Conservation (phyloP, 2,888 invertebrate species). For the Megastigmus dorsalis region DNA sequence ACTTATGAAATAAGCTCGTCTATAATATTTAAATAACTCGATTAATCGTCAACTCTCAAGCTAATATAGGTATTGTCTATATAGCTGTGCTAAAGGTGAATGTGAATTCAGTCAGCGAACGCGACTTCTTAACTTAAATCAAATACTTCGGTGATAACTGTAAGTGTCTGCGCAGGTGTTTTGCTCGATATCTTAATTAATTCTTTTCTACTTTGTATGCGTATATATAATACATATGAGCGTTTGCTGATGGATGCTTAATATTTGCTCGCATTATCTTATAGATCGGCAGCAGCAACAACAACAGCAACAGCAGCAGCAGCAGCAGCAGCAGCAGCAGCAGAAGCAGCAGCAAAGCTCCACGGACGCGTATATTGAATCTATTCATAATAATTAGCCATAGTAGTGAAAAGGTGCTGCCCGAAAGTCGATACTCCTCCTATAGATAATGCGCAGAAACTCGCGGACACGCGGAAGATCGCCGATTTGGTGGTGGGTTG, state of each 20-base stretch:
- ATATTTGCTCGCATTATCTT: too few relatives aligned
- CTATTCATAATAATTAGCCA: slow-evolving; percentile 18
- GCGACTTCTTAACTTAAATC: slow-evolving; percentile 63
- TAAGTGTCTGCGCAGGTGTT: slow-evolving; percentile 14
- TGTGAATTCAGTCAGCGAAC: slow-evolving; percentile 61
- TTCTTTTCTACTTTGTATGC: not conserved
- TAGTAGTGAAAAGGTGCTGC: slow-evolving; percentile 53
- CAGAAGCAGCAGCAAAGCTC: too few relatives aligned
- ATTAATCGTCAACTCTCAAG: slow-evolving; percentile 16
- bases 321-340: too few relatives aligned
- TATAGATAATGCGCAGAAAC: not conserved
- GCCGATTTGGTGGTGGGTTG: slow-evolving; percentile 69
- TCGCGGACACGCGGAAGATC: slow-evolving; percentile 53
- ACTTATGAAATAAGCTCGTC: slow-evolving; percentile 17
- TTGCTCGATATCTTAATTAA: slow-evolving; percentile 10
- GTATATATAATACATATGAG: too few relatives aligned
- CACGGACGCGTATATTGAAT: not conserved
- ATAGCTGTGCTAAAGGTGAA: slow-evolving; percentile 22
- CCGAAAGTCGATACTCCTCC: slow-evolving; percentile 45
- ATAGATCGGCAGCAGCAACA: too few relatives aligned
- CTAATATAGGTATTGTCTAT: not conserved
- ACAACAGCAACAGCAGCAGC: too few relatives aligned
- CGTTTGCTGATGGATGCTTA: too few relatives aligned
- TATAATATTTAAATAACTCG: slow-evolving; percentile 37
- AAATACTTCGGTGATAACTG: slow-evolving; percentile 56